Percentiles rank a stretch among this genome's conserved stretches.
These are phyloP conservation scores for Temnothorax longispinosus DNA, from an alignment of 1,140 invertebrate species.

Conservation along the genomic window DNA sequence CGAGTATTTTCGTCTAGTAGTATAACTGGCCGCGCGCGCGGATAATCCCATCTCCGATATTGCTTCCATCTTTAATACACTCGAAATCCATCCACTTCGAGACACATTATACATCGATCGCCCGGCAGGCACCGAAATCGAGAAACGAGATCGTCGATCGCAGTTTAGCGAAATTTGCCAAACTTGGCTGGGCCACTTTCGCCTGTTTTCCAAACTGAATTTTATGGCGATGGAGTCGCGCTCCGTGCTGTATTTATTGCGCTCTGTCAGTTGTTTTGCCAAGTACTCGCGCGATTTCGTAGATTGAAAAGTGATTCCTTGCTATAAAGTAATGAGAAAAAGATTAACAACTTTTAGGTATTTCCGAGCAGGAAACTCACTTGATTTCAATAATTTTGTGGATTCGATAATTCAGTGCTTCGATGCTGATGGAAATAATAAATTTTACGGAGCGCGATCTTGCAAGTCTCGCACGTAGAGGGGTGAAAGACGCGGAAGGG, in stretches of 20 bases:
- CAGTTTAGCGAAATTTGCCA: slow-evolving; percentile 13
- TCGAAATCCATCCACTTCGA: slow-evolving; percentile 64
- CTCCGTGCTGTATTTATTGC: slow-evolving; percentile 28
- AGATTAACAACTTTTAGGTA: neutral
- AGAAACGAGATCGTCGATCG: slow-evolving; percentile 32
- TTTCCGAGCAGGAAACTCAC: neutral
- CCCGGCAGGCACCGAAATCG: neutral
- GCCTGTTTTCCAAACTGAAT: slow-evolving; percentile 24
- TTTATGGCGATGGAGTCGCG: slow-evolving; percentile 1
- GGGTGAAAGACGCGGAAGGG: neutral
- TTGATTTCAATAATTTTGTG: neutral
- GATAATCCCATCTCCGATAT: slow-evolving; percentile 72
- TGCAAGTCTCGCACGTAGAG: neutral
- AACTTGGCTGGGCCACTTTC: neutral
- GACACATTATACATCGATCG: slow-evolving; percentile 18
- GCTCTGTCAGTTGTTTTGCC: slow-evolving; percentile 10
- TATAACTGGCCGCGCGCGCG: slow-evolving; percentile 57
- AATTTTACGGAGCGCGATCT: neutral
- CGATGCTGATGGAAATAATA: neutral
- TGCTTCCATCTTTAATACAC: slow-evolving; percentile 73
- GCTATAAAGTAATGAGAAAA: neutral
- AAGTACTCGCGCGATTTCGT: neutral
- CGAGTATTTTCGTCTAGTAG: slow-evolving; percentile 66
- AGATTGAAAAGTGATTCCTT: neutral
- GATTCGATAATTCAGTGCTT: neutral